Evolutionary conservation across 2,888 invertebrate species (phyloP).

Genomic region (Drosophila recens): DNA sequence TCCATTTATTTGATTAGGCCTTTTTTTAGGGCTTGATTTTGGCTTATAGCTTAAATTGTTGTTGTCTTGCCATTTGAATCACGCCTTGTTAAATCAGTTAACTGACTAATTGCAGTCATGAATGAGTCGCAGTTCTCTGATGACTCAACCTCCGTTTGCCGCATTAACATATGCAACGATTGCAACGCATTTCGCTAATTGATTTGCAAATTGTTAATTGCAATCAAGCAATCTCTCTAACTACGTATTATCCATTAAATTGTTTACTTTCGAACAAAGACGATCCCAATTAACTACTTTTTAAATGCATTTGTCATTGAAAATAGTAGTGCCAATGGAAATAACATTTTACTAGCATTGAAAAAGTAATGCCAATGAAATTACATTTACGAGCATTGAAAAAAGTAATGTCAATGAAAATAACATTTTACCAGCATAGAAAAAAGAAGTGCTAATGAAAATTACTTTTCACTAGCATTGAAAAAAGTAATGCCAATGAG

Average conservation of each 20-base stretch:
- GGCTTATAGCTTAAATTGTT: not conserved
- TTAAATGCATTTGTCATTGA: too few relatives aligned
- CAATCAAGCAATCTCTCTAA: not conserved
- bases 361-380: too few relatives aligned
- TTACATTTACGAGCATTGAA: too few relatives aligned
- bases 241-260: not conserved
- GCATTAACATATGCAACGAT: not conserved
- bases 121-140: not conserved
- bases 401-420: too few relatives aligned
- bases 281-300: too few relatives aligned
- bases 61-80: conserved; percentile 1
- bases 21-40: not conserved
- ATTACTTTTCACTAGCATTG: too few relatives aligned
- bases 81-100: conserved; percentile 12
- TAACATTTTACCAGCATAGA: too few relatives aligned
- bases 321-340: too few relatives aligned
- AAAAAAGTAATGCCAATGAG: too few relatives aligned
- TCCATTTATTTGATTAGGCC: too few relatives aligned
- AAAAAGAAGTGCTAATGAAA: too few relatives aligned
- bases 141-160: not conserved
- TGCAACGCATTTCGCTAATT: conserved; percentile 8
- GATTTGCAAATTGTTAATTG: conserved; percentile 10
- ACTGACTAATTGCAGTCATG: conserved; percentile 9
- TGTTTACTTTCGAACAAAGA: not conserved
- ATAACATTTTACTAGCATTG: too few relatives aligned